Evolutionary conservation across 2,888 invertebrate species (phyloP).

Genomic region (Dynastes hyllus): DNA sequence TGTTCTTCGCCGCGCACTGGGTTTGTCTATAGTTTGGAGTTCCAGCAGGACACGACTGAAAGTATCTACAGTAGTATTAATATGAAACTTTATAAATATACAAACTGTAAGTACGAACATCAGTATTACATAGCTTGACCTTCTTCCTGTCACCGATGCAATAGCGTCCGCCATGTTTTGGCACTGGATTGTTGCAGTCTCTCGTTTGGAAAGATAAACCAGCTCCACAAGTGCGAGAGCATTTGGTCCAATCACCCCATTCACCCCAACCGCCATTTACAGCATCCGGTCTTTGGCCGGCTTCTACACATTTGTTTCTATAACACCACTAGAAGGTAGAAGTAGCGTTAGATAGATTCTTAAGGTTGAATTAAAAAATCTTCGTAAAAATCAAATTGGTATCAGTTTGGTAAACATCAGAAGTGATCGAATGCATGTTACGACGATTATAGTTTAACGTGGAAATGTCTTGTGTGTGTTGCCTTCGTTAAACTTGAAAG

Average conservation of each 20-base stretch:
- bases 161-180: constrained; percentile 77
- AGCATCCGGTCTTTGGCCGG: constrained; percentile 76
- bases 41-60: constrained; percentile 70
- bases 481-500: no score
- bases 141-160: constrained; percentile 78
- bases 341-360: neutral
- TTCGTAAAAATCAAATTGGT: no score
- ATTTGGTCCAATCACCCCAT: constrained; percentile 76
- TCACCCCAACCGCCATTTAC: constrained; percentile 80
- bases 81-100: constrained; percentile 14
- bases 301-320: constrained; percentile 76
- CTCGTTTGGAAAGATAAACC: constrained; percentile 75
- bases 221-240: constrained; percentile 79
- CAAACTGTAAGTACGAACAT: constrained; percentile 63
- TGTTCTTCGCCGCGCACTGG: constrained; percentile 72
- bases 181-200: constrained; percentile 78
- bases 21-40: constrained; percentile 70
- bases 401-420: no score
- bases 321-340: constrained; percentile 77
- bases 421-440: no score
- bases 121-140: constrained; percentile 77
- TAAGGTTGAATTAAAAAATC: neutral
- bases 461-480: no score
- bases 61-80: constrained; percentile 10
- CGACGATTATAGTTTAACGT: no score